A percentile compares a stretch with the other conserved stretches of the same genome.
Conservation (phyloP, 2,113 vertebrate species). For the Trochalopteron elliotii region DNA sequence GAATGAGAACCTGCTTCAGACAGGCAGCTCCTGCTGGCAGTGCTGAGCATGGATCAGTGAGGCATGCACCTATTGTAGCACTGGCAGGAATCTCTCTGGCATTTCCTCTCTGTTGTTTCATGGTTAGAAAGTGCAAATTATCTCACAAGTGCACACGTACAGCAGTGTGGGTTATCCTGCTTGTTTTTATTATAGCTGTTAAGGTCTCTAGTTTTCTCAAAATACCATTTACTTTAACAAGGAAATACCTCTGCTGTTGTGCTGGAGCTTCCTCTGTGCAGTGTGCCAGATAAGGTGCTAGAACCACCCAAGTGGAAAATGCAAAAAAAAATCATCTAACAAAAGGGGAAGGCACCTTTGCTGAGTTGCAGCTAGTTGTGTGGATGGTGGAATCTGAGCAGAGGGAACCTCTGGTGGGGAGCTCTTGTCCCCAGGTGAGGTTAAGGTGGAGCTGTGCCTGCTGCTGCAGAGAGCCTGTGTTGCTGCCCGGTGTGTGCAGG, state of each 20-base stretch:
- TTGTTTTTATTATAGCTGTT: not conserved
- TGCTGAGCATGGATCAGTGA: not conserved
- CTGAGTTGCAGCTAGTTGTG: not conserved
- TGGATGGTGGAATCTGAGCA: not conserved
- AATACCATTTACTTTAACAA: not conserved
- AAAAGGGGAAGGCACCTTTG: not conserved
- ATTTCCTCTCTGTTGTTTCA: not conserved
- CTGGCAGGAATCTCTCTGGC: not conserved
- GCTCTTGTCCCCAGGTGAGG: not conserved
- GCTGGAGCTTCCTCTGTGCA: not conserved
- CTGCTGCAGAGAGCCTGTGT: fast-evolving
- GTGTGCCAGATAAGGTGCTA: not conserved
- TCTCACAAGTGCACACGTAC: not conserved
- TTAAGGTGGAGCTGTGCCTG: not conserved
- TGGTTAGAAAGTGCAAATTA: not conserved
- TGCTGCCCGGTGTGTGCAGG: fast-evolving
- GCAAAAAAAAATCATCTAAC: not conserved
- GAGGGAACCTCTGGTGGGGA: not conserved
- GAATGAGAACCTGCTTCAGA: not conserved
- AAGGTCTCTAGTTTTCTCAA: not conserved
- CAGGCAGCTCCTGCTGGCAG: not conserved
- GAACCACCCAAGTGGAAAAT: not conserved
- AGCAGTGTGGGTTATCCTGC: not conserved
- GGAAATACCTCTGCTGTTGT: not conserved
- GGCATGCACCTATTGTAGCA: fast-evolving